Conservation (phyloP, 2,797 vertebrate genomes). For the Coreius guichenoti region DNA sequence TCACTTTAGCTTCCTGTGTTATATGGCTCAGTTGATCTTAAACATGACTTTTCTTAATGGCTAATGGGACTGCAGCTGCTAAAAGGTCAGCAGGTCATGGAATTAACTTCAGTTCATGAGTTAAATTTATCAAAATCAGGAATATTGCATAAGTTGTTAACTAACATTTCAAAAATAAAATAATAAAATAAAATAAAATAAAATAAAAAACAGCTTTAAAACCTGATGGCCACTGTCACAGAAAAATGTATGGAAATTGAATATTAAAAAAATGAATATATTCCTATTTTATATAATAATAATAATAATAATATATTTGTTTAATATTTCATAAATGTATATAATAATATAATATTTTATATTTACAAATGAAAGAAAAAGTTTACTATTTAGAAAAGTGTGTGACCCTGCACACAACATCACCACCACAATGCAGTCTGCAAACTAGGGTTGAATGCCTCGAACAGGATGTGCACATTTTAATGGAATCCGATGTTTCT, state of each 20-base stretch:
- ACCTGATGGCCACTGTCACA: neutral
- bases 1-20: neutral
- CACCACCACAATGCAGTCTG: neutral
- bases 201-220: neutral
- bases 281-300: neutral
- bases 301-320: too few species aligned
- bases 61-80: neutral
- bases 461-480: slow-evolving; percentile 14
- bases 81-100: neutral
- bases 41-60: neutral
- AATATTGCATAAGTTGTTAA: neutral
- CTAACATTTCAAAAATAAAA: neutral
- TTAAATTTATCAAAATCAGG: neutral
- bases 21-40: neutral
- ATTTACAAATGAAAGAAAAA: neutral
- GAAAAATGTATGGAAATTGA: too few species aligned
- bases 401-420: neutral
- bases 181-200: neutral
- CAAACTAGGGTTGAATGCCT: neutral
- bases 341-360: neutral
- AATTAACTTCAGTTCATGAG: neutral
- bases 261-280: too few species aligned
- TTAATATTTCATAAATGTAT: neutral
- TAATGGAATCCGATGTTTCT: neutral
- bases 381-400: neutral